Base-by-base conservation (phyloP, 1,140 invertebrate species). In the Centruroides vittatus region DNA sequence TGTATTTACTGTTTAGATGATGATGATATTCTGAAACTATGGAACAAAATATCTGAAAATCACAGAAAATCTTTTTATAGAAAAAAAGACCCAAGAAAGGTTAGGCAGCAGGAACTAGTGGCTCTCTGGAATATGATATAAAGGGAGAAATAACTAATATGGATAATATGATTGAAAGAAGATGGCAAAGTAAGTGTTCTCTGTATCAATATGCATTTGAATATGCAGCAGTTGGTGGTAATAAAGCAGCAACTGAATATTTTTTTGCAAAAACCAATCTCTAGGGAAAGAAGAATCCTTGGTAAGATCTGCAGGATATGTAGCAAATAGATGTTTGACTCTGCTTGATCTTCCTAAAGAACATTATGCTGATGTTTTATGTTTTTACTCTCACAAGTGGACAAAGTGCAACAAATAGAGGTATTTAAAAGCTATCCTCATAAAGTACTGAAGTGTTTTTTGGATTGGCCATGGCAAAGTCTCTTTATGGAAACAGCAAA, bases 401-500 rank as follows among this genome's bases (percentile, higher is more conserved):
- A 61, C 23, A 47, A 56, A 61, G 54, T 41, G 55, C 55, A 61
- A 57, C 60, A 61, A 57, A 36, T 50, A 23, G 35, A 61, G 52
- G 60, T 61, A 35, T 61, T 61, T 57, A 51, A 57, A 52, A 61
- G 13, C 55, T 52, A 61, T 23, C 55, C 55, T 51, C 57, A 36
- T 57, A 7, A 52, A 57, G 60, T 56, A 11, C 34, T 61, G 23
- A 50, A 61, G 46, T 61, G 60, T 57, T 57, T 61, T 13, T 9
- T 60, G 35, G 53, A 55, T 60, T 57, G 55, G 56, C 51, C 60
- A 35, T 58, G 55, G 55, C 60, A 57, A 61, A 54, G 10, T 61
- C 35, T 58, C 60, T 61, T 61, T 58, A 61, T 61, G 56, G n/a
- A 61, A 61, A 61, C 50, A 34, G 60, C 60, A 54, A 58, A 58